Evolutionary conservation across 23 tunicate species (phyloP).

Genomic region (Halocynthia roretzi): DNA sequence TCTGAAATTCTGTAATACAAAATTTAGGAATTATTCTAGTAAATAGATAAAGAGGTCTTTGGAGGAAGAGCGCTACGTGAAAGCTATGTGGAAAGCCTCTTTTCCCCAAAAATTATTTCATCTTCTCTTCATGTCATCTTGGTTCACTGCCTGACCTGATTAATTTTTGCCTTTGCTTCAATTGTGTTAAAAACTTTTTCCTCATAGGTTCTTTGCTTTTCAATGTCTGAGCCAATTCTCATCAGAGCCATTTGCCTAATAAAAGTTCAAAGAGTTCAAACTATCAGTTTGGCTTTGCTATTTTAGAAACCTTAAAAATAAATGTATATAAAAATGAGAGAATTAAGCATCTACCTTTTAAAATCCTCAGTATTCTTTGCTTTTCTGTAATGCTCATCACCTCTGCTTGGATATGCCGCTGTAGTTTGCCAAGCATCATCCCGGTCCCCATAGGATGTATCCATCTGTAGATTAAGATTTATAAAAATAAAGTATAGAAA

Average conservation of each 20-base stretch:
- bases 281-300: neutral
- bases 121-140: neutral
- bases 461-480: neutral
- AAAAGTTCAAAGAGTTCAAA: neutral
- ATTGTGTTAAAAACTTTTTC: slow-evolving; percentile 42
- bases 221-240: slow-evolving; percentile 77
- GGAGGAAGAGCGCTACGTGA: neutral
- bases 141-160: slow-evolving; percentile 40
- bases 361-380: slow-evolving; percentile 46
- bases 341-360: slow-evolving; percentile 37
- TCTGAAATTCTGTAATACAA: slow-evolving; percentile 42
- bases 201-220: slow-evolving; percentile 65
- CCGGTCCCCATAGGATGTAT: slow-evolving; percentile 11
- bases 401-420: slow-evolving; percentile 22
- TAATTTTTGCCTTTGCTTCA: slow-evolving; percentile 83
- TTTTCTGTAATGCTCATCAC: slow-evolving; percentile 26
- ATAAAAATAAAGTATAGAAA: neutral
- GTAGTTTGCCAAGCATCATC: slow-evolving; percentile 31
- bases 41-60: neutral
- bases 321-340: neutral
- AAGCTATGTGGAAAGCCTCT: too few species aligned
- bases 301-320: neutral
- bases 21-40: neutral
- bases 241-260: slow-evolving; percentile 60
- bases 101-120: neutral